Conservation (phyloP, 2,888 invertebrate species). For the Phasia obesa region DNA sequence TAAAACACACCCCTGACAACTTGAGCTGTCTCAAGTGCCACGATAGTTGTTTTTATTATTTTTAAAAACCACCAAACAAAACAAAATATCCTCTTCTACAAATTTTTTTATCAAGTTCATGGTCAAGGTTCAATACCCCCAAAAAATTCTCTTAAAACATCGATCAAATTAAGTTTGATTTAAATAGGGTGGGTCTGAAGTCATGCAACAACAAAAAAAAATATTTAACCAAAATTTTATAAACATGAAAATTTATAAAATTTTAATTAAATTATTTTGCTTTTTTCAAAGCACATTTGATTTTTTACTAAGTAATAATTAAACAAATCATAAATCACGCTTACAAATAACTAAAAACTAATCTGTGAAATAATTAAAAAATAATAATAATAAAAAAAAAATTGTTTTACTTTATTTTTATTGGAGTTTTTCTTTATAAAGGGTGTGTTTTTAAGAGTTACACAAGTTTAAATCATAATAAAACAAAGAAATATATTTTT, state of each 20-base stretch:
- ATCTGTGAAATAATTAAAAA: no score
- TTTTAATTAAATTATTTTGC: conserved; percentile 25
- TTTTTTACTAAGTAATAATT: no score
- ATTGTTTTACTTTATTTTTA: no score
- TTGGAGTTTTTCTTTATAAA: no score
- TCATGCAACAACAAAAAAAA: conserved; percentile 17
- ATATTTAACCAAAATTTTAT: conserved; percentile 15
- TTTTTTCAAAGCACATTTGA: no score
- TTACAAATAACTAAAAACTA: no score
- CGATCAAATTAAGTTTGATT: background rate
- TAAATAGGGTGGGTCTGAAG: conserved; percentile 4
- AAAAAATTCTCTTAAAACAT: conserved; percentile 25
- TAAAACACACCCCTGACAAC: background rate
- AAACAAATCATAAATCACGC: no score
- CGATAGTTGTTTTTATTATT: background rate
- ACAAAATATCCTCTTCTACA: no score
- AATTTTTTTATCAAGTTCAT: conserved; percentile 21
- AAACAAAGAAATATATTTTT: no score
- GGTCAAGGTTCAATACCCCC: conserved; percentile 40
- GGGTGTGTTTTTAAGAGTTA: no score
- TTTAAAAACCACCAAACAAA: background rate
- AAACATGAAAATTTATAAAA: conserved; percentile 21
- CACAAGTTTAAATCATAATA: no score
- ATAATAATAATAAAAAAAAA: no score
- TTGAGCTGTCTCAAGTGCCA: background rate